These are phyloP conservation scores for Tetranychus truncatus DNA, from an alignment of 2,888 invertebrate genomes.

Conservation along the genomic window DNA sequence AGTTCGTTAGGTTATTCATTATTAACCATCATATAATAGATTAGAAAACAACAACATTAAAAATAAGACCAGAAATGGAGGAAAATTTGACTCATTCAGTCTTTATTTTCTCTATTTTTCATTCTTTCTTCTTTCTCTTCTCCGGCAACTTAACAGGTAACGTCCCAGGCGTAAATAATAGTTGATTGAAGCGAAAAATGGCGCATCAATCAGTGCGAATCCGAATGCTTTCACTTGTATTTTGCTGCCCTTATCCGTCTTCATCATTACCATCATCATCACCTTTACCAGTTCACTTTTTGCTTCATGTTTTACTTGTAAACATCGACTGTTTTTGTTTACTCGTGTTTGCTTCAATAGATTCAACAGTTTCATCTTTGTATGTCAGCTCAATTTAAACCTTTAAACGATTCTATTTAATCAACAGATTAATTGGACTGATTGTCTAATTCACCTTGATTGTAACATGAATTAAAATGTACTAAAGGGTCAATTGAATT, in stretches of 20 bases:
- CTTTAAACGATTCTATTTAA: background rate
- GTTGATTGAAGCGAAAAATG: background rate
- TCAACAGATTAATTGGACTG: background rate
- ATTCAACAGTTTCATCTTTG: background rate
- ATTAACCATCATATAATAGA: background rate
- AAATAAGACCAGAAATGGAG: background rate
- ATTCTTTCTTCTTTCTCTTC: background rate
- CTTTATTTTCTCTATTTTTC: background rate
- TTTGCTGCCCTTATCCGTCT: background rate
- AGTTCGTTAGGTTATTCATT: background rate
- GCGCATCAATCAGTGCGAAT: background rate
- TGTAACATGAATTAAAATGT: background rate
- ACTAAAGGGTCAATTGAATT: background rate
- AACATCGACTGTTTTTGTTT: too few relatives aligned
- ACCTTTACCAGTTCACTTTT: background rate
- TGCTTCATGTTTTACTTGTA: too few relatives aligned
- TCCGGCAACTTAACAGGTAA: background rate
- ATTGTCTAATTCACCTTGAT: background rate
- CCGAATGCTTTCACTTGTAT: background rate
- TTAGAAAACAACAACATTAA: background rate
- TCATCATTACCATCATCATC: background rate
- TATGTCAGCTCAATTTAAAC: background rate
- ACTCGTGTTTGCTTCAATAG: background rate
- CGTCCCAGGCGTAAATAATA: background rate
- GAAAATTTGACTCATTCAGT: background rate